phyloP scores from a whole-genome alignment of 2,888 invertebrate genomes.

The Slavum lentiscoides region DNA sequence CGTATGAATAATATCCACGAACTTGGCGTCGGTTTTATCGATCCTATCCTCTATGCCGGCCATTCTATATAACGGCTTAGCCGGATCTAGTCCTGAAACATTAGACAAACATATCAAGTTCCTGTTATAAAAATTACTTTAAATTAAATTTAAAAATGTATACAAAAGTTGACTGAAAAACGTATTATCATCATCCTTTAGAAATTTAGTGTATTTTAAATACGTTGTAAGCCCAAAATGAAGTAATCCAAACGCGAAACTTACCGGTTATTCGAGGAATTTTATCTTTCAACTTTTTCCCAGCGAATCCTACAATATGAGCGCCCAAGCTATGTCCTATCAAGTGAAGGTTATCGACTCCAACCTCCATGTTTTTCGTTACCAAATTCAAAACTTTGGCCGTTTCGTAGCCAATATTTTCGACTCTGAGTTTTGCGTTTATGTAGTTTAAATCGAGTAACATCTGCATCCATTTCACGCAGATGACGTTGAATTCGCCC shows the following conservation, averaged over 20 bases:
- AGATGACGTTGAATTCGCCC: conserved; percentile 15
- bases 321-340: conserved; percentile 42
- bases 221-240: no score
- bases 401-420: conserved; percentile 24
- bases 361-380: not conserved
- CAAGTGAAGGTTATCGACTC: conserved; percentile 6
- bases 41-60: conserved; percentile 3
- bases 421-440: not conserved
- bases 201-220: no score
- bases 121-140: no score
- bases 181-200: no score
- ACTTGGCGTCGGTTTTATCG: conserved; percentile 48
- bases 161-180: not conserved
- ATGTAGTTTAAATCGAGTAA: not conserved
- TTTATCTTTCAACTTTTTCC: not conserved
- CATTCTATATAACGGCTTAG: not conserved
- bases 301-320: conserved; percentile 24
- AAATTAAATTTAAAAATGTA: no score
- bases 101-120: not conserved
- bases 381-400: conserved; percentile 11
- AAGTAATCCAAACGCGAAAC: not conserved
- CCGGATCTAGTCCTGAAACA: conserved; percentile 34
- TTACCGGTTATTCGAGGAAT: conserved; percentile 38
- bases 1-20: conserved; percentile 55
- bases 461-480: conserved; percentile 26